These are phyloP conservation scores for Galerucella calmariensis DNA, from an alignment of 2,888 invertebrate species.

Conservation along the genomic window DNA sequence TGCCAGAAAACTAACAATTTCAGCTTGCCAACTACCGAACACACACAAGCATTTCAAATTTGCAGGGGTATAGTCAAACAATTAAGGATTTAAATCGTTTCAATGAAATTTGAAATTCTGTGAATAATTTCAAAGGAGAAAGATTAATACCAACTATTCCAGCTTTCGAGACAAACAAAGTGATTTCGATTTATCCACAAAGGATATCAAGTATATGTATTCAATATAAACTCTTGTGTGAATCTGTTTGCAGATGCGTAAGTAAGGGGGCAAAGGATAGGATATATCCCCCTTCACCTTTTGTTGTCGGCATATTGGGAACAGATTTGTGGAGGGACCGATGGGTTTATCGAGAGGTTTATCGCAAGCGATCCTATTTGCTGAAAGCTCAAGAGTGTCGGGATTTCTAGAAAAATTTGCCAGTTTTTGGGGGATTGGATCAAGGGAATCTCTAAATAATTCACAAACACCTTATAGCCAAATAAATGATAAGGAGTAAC, in stretches of 20 bases:
- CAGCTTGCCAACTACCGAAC: constrained; percentile 11
- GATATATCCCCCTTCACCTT: constrained; percentile 4
- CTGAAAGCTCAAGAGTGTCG: background rate
- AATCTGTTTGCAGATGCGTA: constrained; percentile 17
- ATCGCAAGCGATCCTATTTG: background rate
- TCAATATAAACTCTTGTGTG: constrained; percentile 18
- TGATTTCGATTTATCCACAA: constrained; percentile 28
- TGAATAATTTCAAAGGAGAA: constrained; percentile 33
- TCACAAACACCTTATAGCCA: too few species aligned
- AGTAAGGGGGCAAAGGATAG: constrained; percentile 7
- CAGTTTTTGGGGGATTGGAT: background rate
- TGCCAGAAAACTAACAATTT: constrained; percentile 20
- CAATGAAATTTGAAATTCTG: constrained; percentile 27
- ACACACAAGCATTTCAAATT: constrained; percentile 29
- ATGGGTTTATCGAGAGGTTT: constrained; percentile 1
- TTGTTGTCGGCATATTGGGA: constrained; percentile 1
- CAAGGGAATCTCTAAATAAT: too few species aligned
- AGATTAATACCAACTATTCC: constrained; percentile 31
- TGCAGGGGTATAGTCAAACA: constrained; percentile 25
- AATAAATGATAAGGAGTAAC: too few species aligned
- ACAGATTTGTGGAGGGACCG: constrained; percentile 2
- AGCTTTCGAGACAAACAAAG: constrained; percentile 31
- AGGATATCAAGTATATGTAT: constrained; percentile 19
- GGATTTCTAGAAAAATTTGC: background rate
- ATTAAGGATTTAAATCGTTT: constrained; percentile 36